Percentiles rank a stretch among this genome's conserved stretches.
phyloP scores from a whole-genome alignment of 2,888 invertebrate genomes.

The Lissonota sp. region DNA sequence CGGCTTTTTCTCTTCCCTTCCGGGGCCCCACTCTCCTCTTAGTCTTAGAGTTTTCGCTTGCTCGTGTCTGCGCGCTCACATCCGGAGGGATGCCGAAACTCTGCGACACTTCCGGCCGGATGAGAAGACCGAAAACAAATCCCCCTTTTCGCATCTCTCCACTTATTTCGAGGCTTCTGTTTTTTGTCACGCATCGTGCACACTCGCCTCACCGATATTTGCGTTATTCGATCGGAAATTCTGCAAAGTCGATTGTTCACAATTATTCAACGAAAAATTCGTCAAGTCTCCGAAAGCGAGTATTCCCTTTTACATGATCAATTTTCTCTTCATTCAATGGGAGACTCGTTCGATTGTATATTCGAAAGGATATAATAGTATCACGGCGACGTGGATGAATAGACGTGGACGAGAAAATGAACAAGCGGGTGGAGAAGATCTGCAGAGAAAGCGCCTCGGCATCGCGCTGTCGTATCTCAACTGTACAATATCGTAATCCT shows the following conservation, averaged over 20 bases:
- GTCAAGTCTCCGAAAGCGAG: too few relatives aligned
- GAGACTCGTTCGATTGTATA: neutral
- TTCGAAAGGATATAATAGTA: neutral
- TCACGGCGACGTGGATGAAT: constrained; percentile 20
- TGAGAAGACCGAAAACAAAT: constrained; percentile 55
- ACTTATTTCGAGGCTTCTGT: constrained; percentile 12
- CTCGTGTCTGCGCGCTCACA: constrained; percentile 13
- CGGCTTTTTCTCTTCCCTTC: constrained; percentile 1
- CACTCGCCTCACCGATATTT: too few relatives aligned
- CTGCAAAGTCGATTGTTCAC: too few relatives aligned
- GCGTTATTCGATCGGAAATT: too few relatives aligned
- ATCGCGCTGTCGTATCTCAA: constrained; percentile 70
- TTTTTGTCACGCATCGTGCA: neutral
- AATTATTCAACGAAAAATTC: too few relatives aligned
- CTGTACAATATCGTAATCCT: constrained; percentile 76
- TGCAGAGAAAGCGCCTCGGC: constrained; percentile 61
- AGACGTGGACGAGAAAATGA: constrained; percentile 40
- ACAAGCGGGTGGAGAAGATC: constrained; percentile 28
- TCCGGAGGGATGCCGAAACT: constrained; percentile 21
- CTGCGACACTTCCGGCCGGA: constrained; percentile 60
- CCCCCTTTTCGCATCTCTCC: neutral
- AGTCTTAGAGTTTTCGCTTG: constrained; percentile 22
- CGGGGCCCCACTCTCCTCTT: constrained; percentile 21
- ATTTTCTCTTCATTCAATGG: neutral
- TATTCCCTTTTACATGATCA: too few relatives aligned